Evolutionary conservation across 2,888 invertebrate species (phyloP).

Genomic region (Heliconius cydno): DNA sequence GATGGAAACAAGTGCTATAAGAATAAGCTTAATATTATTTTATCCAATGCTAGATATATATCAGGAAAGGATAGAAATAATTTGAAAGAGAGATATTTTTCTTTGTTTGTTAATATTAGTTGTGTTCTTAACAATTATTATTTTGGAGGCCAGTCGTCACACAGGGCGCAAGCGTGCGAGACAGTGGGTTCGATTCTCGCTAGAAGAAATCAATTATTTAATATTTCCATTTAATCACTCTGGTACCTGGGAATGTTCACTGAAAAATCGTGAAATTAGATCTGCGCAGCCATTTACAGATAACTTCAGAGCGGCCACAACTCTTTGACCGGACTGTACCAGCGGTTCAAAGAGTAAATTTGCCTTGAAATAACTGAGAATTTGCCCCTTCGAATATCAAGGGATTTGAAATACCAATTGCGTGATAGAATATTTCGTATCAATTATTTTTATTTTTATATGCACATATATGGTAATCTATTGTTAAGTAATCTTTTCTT

Average conservation of each 20-base stretch:
- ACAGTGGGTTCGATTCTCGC: background rate
- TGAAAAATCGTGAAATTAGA: too few relatives aligned
- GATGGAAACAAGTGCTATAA: slow-evolving; percentile 33
- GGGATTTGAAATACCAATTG: slow-evolving; percentile 45
- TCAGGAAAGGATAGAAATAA: too few relatives aligned
- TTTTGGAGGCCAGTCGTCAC: too few relatives aligned
- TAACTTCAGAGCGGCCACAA: too few relatives aligned
- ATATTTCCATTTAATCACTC: background rate
- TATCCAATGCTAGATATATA: background rate
- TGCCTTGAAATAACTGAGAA: background rate
- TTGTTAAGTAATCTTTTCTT: background rate
- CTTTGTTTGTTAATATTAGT: too few relatives aligned
- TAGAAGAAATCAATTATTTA: background rate
- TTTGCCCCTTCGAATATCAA: slow-evolving; percentile 35
- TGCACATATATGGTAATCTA: background rate
- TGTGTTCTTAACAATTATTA: too few relatives aligned
- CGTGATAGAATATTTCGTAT: slow-evolving; percentile 44
- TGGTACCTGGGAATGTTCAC: too few relatives aligned
- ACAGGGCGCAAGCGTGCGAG: background rate
- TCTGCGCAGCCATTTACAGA: too few relatives aligned
- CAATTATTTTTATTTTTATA: slow-evolving; percentile 27
- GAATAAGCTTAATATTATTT: background rate
- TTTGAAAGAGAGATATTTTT: too few relatives aligned
- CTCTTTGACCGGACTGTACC: too few relatives aligned
- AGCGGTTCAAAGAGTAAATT: background rate